Evolutionary conservation across 2,888 invertebrate genomes (phyloP), one percentile per base, ranked within the genome.

Genomic region (Tetragnatha montana): DNA sequence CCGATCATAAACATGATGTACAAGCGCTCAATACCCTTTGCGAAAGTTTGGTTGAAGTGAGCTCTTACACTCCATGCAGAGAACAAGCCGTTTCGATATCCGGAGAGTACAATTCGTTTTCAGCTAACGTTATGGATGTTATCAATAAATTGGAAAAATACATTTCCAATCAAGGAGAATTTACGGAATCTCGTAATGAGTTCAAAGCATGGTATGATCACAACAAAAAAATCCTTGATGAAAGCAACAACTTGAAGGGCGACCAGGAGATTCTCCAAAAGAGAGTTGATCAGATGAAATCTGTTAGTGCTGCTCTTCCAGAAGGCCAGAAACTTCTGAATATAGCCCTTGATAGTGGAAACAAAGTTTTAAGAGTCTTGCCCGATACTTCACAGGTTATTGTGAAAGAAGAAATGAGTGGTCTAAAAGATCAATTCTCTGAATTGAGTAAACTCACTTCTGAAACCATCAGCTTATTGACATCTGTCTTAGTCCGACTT

Each of bases 81-180:
- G 91, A 91, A 74, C 82, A 89, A 81, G 83, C 86, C 12, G 87
- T 91, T 50, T 73, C 81, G 8, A 14, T 91, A 60, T 86, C 85
- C 50, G 81, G 82, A 19, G 79, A 75, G n/a, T 89, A 91, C 69
- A 78, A 71, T 71, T 51, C 60, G 19, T 80, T 91, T 21, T 74
- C 84, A 8, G 35, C 84, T 22, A 91, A 84, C 78, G 83, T 91
- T 81, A 80, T 60, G 92, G 93, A 95, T 88, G 94, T 97, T 71
- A 96, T 97, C 22, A 96, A 97, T 0, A 96, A 96, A 93, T 96
- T 98, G 14, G 97, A 98, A 93, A 97, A 97, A 94, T 97, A 97
- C 93, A 94, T 98, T 0, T 96, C 97, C 0, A 98, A 98, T 93
- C 97, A 98, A 93, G 97, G 97, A 0, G 97, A 98, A 93, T 98